These are phyloP conservation scores for Brachionus paranguensis DNA, from an alignment of 1,140 invertebrate genomes.

Conservation along the genomic window DNA sequence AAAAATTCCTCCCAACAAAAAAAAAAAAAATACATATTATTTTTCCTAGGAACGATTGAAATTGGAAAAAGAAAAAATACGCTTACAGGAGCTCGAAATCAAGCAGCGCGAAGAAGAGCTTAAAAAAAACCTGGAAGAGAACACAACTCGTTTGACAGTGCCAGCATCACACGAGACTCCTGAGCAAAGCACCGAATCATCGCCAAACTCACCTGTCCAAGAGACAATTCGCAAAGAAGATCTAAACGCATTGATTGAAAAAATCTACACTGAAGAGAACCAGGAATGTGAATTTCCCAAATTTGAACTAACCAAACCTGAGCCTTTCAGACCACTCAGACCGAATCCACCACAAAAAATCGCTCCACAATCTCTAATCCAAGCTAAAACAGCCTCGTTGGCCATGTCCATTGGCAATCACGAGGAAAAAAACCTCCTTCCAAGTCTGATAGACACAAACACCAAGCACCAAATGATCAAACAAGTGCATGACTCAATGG, in stretches of 20 bases:
- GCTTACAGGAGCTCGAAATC: constrained; percentile 31
- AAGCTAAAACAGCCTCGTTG: neutral
- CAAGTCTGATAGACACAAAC: constrained; percentile 23
- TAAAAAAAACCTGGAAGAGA: constrained; percentile 22
- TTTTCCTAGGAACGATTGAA: constrained; percentile 17
- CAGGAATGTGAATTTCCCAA: constrained; percentile 18
- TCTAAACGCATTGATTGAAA: constrained; percentile 28
- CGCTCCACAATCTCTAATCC: neutral
- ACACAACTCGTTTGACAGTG: neutral
- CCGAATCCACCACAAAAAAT: neutral
- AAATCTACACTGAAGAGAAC: constrained; percentile 20
- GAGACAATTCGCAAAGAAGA: constrained; percentile 6
- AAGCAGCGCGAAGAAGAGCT: constrained; percentile 29
- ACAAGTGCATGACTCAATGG: constrained; percentile 38
- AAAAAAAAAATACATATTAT: too few relatives aligned
- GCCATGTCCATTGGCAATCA: neutral
- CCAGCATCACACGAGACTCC: neutral
- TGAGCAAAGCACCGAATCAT: neutral
- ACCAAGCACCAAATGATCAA: constrained; percentile 24
- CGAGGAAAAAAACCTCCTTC: neutral
- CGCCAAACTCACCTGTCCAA: neutral
- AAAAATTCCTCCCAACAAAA: too few relatives aligned
- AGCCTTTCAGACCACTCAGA: neutral
- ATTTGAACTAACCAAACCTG: neutral
- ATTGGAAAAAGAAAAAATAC: constrained; percentile 39